Evolutionary conservation across 2,888 invertebrate species (phyloP).

Genomic region (Physocephala rufipes): DNA sequence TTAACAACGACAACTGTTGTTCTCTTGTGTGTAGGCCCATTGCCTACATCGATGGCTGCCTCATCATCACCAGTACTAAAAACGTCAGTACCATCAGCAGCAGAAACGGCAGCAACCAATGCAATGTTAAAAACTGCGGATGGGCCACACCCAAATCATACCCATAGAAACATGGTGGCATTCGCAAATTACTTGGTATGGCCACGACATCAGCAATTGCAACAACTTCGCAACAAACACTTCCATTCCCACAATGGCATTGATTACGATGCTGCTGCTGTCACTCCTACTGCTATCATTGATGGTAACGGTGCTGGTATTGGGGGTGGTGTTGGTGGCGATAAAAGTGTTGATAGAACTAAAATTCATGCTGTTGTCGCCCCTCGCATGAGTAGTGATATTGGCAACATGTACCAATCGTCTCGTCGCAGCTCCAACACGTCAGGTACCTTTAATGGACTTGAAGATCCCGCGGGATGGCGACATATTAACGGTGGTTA

Average conservation of each 20-base stretch:
- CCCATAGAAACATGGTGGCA: conserved; percentile 49
- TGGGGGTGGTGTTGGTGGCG: conserved; percentile 38
- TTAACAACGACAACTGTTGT: conserved; percentile 48
- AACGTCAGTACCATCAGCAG: conserved; percentile 24
- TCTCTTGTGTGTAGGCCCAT: conserved; percentile 50
- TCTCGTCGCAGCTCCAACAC: conserved; percentile 38
- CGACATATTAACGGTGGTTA: conserved; percentile 58
- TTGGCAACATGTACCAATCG: conserved; percentile 32
- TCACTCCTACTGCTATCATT: no score
- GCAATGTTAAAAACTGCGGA: conserved; percentile 35
- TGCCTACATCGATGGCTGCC: conserved; percentile 42
- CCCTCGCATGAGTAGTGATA: background rate
- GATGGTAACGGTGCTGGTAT: conserved; percentile 43
- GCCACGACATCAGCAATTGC: conserved; percentile 38
- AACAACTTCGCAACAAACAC: conserved; percentile 29
- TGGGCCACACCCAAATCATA: conserved; percentile 45
- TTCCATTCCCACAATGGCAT: conserved; percentile 23
- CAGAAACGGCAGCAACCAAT: conserved; percentile 37
- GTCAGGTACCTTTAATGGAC: conserved; percentile 53
- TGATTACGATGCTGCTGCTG: conserved; percentile 23
- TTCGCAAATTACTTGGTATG: conserved; percentile 52
- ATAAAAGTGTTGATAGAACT: conserved; percentile 22
- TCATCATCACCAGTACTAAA: conserved; percentile 41
- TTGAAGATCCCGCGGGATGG: conserved; percentile 55
- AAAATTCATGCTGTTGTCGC: background rate